Evolutionary conservation across 1,140 invertebrate species (phyloP), one percentile per base, ranked within the genome.

Genomic region (Neodiprion virginianus): DNA sequence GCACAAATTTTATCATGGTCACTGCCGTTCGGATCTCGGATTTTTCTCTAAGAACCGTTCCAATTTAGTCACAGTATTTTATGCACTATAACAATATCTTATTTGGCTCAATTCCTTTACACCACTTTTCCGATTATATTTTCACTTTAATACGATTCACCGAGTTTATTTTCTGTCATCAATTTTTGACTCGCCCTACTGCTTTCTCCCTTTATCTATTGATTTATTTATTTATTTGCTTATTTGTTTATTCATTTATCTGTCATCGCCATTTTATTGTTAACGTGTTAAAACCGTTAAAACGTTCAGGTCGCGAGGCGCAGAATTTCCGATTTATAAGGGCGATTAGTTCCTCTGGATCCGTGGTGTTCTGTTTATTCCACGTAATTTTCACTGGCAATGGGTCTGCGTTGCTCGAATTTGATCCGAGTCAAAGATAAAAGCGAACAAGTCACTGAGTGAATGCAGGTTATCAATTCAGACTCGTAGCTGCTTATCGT

Each of bases 1-100:
- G 69, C 72, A 86, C 81, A 79, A 81, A 80, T 76, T 80, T 80
- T 79, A 80, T 85, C 86, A 87, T 87, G 70, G 73, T 86, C 7
- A 65, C 48, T 68, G 66, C 21, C 53, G 68, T 10, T 71, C 28
- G 12, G 67, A 48, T 69, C 72, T 7, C 53, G 53, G n/a, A 17
- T 17, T 61, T 40, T 40, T 5, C 28, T 40, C 28, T 40, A 40
- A 40, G 8, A 61, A 61, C 53, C 7, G 53, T 61, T 61, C n/a
- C 3, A 8, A 61, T 61, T 14, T 61, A 61, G 53, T 61, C 53
- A 61, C 53, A 14, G 53, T 12, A 17, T 40, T 40, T 40, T 40
- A 40, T 40, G 28, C 28, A 40, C 28, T 40, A 40, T 40, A 40
- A 40, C 28, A 3, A 40, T 40, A 5, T 73, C 72, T 73, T 69